These are phyloP conservation scores for Phenganax stokvisi DNA, from an alignment of 92 coral and sea anemone species.

Conservation along the genomic window DNA sequence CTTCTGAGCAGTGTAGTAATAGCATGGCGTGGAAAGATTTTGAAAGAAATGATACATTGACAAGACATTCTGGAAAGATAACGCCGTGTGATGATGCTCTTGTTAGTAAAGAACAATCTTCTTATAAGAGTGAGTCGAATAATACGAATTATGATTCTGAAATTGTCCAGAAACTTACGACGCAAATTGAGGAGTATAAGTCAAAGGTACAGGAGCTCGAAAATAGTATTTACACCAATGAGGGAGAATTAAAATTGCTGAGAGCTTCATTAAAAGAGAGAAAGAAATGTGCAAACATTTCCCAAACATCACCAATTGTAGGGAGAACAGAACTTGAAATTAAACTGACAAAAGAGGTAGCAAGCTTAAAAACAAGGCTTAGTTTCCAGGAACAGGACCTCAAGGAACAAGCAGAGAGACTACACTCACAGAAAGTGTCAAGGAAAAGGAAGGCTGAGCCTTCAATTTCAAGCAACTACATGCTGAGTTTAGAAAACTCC, in stretches of 20 bases:
- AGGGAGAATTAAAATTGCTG: slow-evolving; percentile 76
- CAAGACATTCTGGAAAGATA: background rate
- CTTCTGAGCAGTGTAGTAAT: background rate
- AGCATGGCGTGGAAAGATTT: background rate
- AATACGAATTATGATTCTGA: background rate
- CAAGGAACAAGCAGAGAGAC: slow-evolving; percentile 56
- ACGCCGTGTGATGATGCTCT: background rate
- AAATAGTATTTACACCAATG: slow-evolving; percentile 57
- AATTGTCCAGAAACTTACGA: slow-evolving; percentile 32
- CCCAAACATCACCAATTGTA: slow-evolving; percentile 19
- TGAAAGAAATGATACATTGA: background rate
- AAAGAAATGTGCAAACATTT: slow-evolving; percentile 46
- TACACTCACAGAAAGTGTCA: slow-evolving; percentile 33
- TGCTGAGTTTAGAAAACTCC: slow-evolving; percentile 73
- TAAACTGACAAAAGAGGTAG: slow-evolving; percentile 69
- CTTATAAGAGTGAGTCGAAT: background rate
- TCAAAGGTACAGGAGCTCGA: slow-evolving; percentile 50
- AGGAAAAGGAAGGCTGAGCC: slow-evolving; percentile 43
- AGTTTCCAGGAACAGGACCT: slow-evolving; percentile 83
- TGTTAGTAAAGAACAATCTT: background rate
- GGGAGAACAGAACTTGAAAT: slow-evolving; percentile 60
- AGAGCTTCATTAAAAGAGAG: slow-evolving; percentile 63
- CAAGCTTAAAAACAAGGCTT: slow-evolving; percentile 67
- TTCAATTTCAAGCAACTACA: slow-evolving; percentile 27
- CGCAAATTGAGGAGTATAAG: slow-evolving; percentile 48